These are phyloP conservation scores for Crotophaga sulcirostris DNA, from an alignment of 2,113 vertebrate genomes.

Conservation along the genomic window DNA sequence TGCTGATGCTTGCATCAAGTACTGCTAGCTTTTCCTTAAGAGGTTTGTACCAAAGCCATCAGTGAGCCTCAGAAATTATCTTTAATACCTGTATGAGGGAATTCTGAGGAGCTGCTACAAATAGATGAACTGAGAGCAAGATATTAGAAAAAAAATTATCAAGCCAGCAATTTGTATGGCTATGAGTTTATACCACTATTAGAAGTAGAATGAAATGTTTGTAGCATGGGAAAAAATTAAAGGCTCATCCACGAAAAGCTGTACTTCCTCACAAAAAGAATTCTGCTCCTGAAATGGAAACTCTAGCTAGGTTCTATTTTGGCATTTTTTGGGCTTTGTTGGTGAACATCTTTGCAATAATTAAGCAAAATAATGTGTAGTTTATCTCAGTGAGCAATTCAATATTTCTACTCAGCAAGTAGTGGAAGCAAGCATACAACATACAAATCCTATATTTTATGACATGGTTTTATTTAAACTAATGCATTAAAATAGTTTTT, in stretches of 20 bases:
- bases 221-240: not conserved
- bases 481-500: conserved; percentile 38
- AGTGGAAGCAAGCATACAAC: conserved; percentile 11
- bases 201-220: conserved; percentile 32
- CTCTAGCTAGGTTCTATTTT: not conserved
- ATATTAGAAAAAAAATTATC: not conserved
- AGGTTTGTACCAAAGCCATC: conserved; percentile 50
- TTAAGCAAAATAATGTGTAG: not conserved
- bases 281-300: not conserved
- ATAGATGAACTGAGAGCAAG: not conserved
- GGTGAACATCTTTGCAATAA: not conserved
- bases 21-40: conserved; percentile 24
- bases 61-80: conserved; percentile 58
- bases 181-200: not conserved
- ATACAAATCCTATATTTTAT: conserved; percentile 17
- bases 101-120: conserved; percentile 52
- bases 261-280: not conserved
- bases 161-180: not conserved
- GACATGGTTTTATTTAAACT: not conserved
- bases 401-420: conserved; percentile 26
- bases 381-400: not conserved
- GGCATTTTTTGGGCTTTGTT: not conserved
- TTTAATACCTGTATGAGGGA: not conserved
- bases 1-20: conserved; percentile 70
- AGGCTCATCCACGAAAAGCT: not conserved